Evolutionary conservation across 2,888 invertebrate genomes (phyloP).

Genomic region (Cerastis leucographa): DNA sequence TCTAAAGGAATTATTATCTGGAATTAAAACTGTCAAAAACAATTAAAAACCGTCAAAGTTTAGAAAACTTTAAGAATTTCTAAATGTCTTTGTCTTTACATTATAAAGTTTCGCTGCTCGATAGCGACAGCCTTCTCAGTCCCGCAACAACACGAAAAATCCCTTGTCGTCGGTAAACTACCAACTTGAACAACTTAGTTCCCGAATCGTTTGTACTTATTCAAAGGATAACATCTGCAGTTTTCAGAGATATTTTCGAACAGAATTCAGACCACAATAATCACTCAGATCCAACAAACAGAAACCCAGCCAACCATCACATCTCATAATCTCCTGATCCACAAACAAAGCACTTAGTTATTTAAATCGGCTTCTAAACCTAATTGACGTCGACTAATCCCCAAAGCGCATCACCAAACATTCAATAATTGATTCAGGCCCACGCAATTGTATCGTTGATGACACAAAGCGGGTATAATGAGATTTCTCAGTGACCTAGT

Average conservation of each 20-base stretch:
- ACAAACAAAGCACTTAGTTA: slow-evolving; percentile 31
- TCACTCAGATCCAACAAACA: background rate
- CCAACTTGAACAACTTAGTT: background rate
- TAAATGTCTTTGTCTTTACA: slow-evolving; percentile 24
- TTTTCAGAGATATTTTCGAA: slow-evolving; percentile 1
- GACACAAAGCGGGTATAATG: slow-evolving; percentile 64
- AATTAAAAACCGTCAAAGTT: slow-evolving; percentile 37
- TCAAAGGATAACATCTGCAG: slow-evolving; percentile 1
- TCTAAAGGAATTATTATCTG: slow-evolving; percentile 9
- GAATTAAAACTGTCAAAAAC: slow-evolving; percentile 38
- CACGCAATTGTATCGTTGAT: slow-evolving; percentile 57
- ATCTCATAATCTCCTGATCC: slow-evolving; percentile 11
- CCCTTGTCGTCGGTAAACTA: background rate
- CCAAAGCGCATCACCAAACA: slow-evolving; percentile 50
- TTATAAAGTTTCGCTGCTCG: slow-evolving; percentile 27
- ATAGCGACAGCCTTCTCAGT: slow-evolving; percentile 11
- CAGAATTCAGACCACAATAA: slow-evolving; percentile 4
- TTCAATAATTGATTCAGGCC: slow-evolving; percentile 55
- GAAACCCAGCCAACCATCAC: slow-evolving; percentile 15
- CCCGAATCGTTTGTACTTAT: background rate
- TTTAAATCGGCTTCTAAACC: slow-evolving; percentile 46
- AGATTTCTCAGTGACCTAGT: slow-evolving; percentile 65
- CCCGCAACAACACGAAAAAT: background rate
- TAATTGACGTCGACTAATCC: slow-evolving; percentile 44
- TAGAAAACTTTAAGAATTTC: slow-evolving; percentile 25